Base-by-base conservation (phyloP, 2,113 vertebrate genomes). In the Macquaria australasica region DNA sequence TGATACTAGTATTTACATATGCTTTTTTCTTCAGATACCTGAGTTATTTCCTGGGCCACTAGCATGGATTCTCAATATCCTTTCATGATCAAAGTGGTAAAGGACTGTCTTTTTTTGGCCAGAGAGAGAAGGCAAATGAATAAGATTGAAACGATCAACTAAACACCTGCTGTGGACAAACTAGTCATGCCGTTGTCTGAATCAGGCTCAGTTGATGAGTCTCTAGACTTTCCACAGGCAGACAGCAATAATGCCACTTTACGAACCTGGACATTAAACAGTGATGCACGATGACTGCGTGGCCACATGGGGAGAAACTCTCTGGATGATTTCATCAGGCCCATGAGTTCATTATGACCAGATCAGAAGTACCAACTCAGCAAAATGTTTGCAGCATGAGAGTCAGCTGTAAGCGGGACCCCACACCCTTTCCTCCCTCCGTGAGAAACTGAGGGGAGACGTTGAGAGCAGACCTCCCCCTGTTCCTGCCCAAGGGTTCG, bases 321-420 rank as follows among this genome's bases (percentile, higher is more conserved):
- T 70, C 67, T 43, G 48, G 60, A 39, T 87, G 89, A 93, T 88
- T 92, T 91, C 87, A 92, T 89, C 74, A 45, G 81, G 43, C 74
- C 56, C 37, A 64, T 84, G 90, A 93, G 89, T 90, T 89, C 85
- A 90, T 82, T 56, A 75, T 74, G 76, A 90, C 70, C 12, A 28
- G 55, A 77, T 85, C 75, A 69, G 41, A 77, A 90, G 73, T 91
- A 86, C 88, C 79, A 82, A 79, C 78, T 63, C 73, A 82, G 89
- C 86, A 73, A 87, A 88, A 91, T 82, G 73, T 89, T 89, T 90
- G 79, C 79, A 92, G 83, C 51, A 90, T 83, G 85, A 89, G 87
- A 90, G 80, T 86, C 83, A 88, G 90, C 90, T 87, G 83, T 85
- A 73, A 88, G 59, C 45, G 51, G 78, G 87, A 84, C 83, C 91